Percentiles rank a stretch among this genome's conserved stretches.
phyloP scores from a whole-genome alignment of 2,888 invertebrate species.

The Plebejus melissa region DNA sequence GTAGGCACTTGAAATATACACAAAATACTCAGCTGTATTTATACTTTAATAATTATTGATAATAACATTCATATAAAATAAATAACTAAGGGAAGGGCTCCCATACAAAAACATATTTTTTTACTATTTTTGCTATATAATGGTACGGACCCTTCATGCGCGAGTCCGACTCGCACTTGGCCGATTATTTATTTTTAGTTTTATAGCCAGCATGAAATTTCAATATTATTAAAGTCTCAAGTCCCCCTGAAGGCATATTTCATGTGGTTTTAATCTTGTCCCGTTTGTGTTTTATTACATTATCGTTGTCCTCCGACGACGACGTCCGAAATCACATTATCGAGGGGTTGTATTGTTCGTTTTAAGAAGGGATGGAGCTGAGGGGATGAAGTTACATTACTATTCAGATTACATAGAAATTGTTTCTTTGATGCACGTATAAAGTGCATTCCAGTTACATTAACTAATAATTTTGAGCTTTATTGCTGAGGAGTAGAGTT shows the following conservation, averaged over 20 bases:
- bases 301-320: slow-evolving; percentile 16
- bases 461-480: not conserved
- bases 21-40: too few relatives aligned
- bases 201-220: not conserved
- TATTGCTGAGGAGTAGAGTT: not conserved
- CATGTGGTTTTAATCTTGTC: slow-evolving; percentile 17
- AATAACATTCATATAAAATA: too few relatives aligned
- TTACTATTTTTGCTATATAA: too few relatives aligned
- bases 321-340: slow-evolving; percentile 6
- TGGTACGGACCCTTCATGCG: too few relatives aligned
- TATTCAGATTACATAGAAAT: slow-evolving; percentile 7
- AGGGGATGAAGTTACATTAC: not conserved
- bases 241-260: slow-evolving; percentile 11
- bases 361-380: not conserved
- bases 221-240: not conserved
- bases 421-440: not conserved
- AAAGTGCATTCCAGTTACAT: not conserved
- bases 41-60: too few relatives aligned
- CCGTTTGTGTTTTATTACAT: slow-evolving; percentile 23
- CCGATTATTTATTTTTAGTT: not conserved
- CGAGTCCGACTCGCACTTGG: too few relatives aligned
- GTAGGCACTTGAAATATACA: too few relatives aligned
- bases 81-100: too few relatives aligned
- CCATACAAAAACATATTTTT: too few relatives aligned
- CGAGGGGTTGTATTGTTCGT: slow-evolving; percentile 13